Conservation (phyloP, 2,888 invertebrate species). For the Sphaeridia pumilis region DNA sequence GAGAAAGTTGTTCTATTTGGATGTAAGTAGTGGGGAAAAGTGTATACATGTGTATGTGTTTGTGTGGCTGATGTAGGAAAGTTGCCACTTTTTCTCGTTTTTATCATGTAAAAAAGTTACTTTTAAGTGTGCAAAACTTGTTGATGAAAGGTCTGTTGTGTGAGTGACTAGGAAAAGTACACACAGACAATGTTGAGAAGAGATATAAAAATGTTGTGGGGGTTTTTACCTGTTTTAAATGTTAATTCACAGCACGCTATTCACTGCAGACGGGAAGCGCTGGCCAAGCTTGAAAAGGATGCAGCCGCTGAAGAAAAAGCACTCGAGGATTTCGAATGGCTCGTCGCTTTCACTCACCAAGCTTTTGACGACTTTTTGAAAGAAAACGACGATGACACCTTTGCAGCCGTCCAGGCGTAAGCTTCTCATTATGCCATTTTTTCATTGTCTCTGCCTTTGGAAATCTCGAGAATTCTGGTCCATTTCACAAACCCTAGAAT, state of each 20-base stretch:
- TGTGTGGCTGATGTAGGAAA: too few relatives aligned
- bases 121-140: too few relatives aligned
- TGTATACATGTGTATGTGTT: too few relatives aligned
- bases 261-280: conserved; percentile 25
- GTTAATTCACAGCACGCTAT: conserved; percentile 27
- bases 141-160: too few relatives aligned
- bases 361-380: conserved; percentile 30
- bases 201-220: too few relatives aligned
- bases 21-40: conserved; percentile 23
- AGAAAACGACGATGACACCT: conserved; percentile 32
- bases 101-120: too few relatives aligned
- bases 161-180: too few relatives aligned
- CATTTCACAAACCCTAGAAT: background rate
- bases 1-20: conserved; percentile 29
- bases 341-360: conserved; percentile 29
- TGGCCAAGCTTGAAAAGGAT: conserved; percentile 22
- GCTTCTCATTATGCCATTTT: background rate
- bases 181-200: too few relatives aligned
- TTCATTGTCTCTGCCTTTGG: too few relatives aligned
- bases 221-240: too few relatives aligned
- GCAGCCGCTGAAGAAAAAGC: conserved; percentile 29
- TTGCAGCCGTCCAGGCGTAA: conserved; percentile 26
- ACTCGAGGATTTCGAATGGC: conserved; percentile 31
- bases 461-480: too few relatives aligned
- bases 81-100: too few relatives aligned